phyloP scores from a whole-genome alignment of 1,140 invertebrate species.

The Lepidostoma basale region DNA sequence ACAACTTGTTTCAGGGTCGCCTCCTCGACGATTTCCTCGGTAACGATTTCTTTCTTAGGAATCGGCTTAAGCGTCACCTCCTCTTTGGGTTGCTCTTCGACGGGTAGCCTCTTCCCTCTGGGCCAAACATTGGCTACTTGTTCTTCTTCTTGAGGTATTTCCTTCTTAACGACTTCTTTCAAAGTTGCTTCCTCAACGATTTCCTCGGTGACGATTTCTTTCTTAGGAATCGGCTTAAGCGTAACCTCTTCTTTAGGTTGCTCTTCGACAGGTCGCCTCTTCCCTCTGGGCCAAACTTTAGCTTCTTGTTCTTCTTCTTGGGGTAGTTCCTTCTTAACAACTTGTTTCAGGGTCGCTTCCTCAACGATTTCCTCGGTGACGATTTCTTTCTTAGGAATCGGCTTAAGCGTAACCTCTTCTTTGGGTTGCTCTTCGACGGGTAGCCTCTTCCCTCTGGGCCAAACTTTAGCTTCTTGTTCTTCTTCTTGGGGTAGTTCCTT shows the following conservation, averaged over 20 bases:
- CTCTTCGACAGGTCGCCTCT: slow-evolving; percentile 52
- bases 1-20: slow-evolving; percentile 46
- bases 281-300: slow-evolving; percentile 54
- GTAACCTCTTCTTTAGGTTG: slow-evolving; percentile 54
- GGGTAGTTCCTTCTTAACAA: slow-evolving; percentile 47
- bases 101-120: slow-evolving; percentile 51
- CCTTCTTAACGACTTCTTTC: slow-evolving; percentile 53
- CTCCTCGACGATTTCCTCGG: slow-evolving; percentile 46
- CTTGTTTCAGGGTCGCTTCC: slow-evolving; percentile 45
- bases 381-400: too few relatives aligned
- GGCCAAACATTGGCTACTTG: slow-evolving; percentile 50
- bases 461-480: slow-evolving; percentile 47
- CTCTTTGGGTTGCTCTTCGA: slow-evolving; percentile 51
- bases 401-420: too few relatives aligned
- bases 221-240: slow-evolving; percentile 54
- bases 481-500: too few relatives aligned
- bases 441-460: too few relatives aligned
- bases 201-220: slow-evolving; percentile 47
- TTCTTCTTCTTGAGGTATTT: slow-evolving; percentile 47
- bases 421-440: too few relatives aligned
- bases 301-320: slow-evolving; percentile 50
- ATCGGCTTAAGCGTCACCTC: slow-evolving; percentile 54
- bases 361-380: slow-evolving; percentile 50
- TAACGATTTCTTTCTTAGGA: slow-evolving; percentile 48
- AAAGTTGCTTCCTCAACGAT: slow-evolving; percentile 50